Evolutionary conservation across 2,888 invertebrate genomes (phyloP), one percentile per base, ranked within the genome.

Genomic region (Artemia sp.): DNA sequence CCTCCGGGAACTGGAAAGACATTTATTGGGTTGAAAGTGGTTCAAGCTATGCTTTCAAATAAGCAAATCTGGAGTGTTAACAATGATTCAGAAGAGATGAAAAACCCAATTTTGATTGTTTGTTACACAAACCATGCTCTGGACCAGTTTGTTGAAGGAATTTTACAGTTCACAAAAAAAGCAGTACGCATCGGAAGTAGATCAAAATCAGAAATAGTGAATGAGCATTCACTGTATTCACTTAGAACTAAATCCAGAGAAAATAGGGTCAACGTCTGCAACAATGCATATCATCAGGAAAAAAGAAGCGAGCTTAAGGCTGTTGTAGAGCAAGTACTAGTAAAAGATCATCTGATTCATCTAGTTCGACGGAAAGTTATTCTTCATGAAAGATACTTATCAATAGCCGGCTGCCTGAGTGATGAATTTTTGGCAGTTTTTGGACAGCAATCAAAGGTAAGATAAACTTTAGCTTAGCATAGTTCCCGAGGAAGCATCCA

Each of bases 61-160:
- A 73, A 73, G 12, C 51, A 73, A 0, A 51, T 72, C 2, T 82
- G 82, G 81, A 50, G 58, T 24, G n/a, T 58, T n/a, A 76, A 76
- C 51, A 71, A 73, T 7, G 73, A 80, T 53, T 53, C 38, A 12
- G 50, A 10, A n/a, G 10, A 0, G 66, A 58, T 19, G 11, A 72
- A 24, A 69, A 73, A 70, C 7, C 87, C 88, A 1, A 86, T 91
- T 77, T 79, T 91, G 11, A 80, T 92, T 0, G 85, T 92, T 24
- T 89, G 90, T 75, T 89, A 85, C 76, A 91, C 90, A 9, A 92
- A 92, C 79, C 89, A 90, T 76, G 90, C 91, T 8, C 78, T 92
- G 66, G 92, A 92, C 79, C 90, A 91, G 76, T 91, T 92, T 76
- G 78, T 92, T 52, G 85, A 88, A 76, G 87, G 86, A 10, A 79